Evolutionary conservation across 1,140 invertebrate genomes (phyloP).

Genomic region (Pseudachorutes palmiensis): DNA sequence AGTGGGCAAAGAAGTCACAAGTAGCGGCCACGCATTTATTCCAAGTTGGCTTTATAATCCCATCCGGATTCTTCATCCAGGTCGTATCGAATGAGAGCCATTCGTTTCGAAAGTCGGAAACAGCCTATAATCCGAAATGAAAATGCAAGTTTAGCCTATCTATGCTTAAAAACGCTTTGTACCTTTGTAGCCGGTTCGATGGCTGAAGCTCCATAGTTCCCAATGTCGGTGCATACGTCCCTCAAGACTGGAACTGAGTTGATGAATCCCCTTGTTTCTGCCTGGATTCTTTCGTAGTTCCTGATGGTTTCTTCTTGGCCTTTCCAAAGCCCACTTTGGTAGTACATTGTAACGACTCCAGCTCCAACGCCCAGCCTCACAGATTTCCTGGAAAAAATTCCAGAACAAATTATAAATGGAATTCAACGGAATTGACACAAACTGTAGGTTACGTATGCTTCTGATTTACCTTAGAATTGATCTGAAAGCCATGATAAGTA

Average conservation of each 20-base stretch:
- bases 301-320: conserved; percentile 27
- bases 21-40: conserved; percentile 23
- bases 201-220: not conserved
- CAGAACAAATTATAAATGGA: too few species aligned
- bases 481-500: too few species aligned
- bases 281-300: conserved; percentile 27
- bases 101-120: conserved; percentile 29
- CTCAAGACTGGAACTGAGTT: conserved; percentile 14
- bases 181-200: conserved; percentile 8
- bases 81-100: conserved; percentile 29
- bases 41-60: conserved; percentile 31
- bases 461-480: too few species aligned
- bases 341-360: conserved; percentile 23
- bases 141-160: not conserved
- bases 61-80: conserved; percentile 8
- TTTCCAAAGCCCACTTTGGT: conserved; percentile 31
- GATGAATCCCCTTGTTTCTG: conserved; percentile 15
- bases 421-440: too few species aligned
- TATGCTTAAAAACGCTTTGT: not conserved
- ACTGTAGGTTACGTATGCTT: too few species aligned
- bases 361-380: conserved; percentile 22
- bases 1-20: conserved; percentile 19
- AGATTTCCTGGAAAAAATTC: conserved; percentile 16
- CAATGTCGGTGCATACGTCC: conserved; percentile 6
- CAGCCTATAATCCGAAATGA: conserved; percentile 21